phyloP scores from a whole-genome alignment of 2,888 invertebrate species.

The Tipula unca region DNA sequence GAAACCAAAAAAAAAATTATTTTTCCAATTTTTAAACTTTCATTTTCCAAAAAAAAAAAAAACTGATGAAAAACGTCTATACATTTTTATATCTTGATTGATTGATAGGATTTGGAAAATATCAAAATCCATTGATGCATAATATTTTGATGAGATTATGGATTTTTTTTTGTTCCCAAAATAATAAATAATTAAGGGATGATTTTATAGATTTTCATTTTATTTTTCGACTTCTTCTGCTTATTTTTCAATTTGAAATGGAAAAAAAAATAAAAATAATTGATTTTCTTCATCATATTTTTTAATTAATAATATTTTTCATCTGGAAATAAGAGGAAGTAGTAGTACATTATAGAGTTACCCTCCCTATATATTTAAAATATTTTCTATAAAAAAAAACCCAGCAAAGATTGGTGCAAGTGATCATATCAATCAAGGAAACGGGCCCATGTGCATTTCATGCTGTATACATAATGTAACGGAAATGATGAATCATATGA shows the following conservation, averaged over 20 bases:
- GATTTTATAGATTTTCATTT: not conserved
- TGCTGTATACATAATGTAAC: not conserved
- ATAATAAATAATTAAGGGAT: not conserved
- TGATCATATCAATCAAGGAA: not conserved
- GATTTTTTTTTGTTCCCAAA: not conserved
- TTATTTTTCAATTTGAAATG: not conserved
- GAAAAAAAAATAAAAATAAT: not conserved
- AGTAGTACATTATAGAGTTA: not conserved
- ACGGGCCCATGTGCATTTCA: not conserved
- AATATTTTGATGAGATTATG: not conserved
- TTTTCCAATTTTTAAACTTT: not conserved
- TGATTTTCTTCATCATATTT: not conserved
- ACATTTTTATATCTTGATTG: not conserved
- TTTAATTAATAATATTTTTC: not conserved
- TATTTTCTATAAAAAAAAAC: not conserved
- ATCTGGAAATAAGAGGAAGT: not conserved
- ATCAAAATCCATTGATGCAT: not conserved
- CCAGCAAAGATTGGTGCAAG: not conserved
- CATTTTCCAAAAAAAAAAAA: not conserved
- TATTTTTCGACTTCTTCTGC: not conserved
- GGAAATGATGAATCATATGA: not conserved
- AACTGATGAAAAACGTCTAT: not conserved
- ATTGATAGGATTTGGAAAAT: constrained; percentile 1
- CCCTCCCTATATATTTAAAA: not conserved
- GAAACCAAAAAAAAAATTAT: not conserved